These are phyloP conservation scores for Tridacna gigas DNA, from an alignment of 2,888 invertebrate species.

Conservation along the genomic window DNA sequence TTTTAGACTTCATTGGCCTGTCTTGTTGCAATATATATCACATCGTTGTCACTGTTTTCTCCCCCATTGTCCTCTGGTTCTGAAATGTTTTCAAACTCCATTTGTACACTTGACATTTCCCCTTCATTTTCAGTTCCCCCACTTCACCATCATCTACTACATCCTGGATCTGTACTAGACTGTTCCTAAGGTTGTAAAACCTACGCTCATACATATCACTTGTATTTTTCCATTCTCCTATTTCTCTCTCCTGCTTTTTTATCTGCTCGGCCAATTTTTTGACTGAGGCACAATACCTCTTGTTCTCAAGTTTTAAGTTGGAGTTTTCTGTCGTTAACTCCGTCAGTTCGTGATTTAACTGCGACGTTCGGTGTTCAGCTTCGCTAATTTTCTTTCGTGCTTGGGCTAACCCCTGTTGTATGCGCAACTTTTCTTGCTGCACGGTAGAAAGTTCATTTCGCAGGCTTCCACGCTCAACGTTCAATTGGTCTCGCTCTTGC, in stretches of 20 bases:
- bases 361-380: background rate
- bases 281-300: too few species aligned
- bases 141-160: background rate
- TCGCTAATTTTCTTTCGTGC: too few species aligned
- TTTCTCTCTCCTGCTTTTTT: background rate
- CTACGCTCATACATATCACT: background rate
- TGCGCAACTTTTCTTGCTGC: too few species aligned
- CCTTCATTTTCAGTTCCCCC: background rate
- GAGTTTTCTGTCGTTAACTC: background rate
- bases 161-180: background rate
- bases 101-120: background rate
- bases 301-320: background rate
- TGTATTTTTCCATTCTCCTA: background rate
- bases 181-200: background rate
- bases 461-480: background rate
- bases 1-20: too few species aligned
- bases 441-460: background rate
- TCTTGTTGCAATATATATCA: slow-evolving; percentile 3
- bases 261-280: too few species aligned
- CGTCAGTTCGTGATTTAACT: background rate
- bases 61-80: background rate
- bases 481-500: too few species aligned
- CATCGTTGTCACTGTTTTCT: background rate
- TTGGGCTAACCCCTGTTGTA: too few species aligned
- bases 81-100: slow-evolving; percentile 7